A percentile compares a stretch with the other conserved stretches of the same genome.
Evolutionary conservation across 2,888 invertebrate genomes (phyloP).

Genomic region (Pheosia tremula): DNA sequence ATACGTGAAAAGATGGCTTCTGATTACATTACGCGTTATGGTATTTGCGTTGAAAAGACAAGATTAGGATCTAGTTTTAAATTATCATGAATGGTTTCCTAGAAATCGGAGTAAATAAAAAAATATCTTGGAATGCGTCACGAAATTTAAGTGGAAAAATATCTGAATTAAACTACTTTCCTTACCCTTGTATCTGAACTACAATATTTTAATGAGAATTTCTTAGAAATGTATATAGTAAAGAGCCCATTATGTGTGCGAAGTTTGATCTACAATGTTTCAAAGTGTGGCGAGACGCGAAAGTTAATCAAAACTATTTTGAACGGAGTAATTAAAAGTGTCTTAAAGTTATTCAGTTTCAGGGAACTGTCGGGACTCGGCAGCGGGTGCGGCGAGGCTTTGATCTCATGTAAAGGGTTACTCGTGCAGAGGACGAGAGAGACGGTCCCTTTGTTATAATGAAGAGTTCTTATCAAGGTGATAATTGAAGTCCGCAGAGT

Average conservation of each 20-base stretch:
- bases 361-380: slow-evolving; percentile 4
- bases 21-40: background rate
- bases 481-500: too few species aligned
- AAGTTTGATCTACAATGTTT: slow-evolving; percentile 7
- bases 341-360: slow-evolving; percentile 11
- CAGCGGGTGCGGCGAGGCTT: background rate
- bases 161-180: too few species aligned
- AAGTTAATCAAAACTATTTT: slow-evolving; percentile 20
- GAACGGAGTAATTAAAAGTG: slow-evolving; percentile 17
- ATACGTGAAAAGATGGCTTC: background rate
- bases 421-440: background rate
- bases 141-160: too few species aligned
- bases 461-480: too few species aligned
- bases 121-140: too few species aligned
- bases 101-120: too few species aligned
- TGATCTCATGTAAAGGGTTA: slow-evolving; percentile 3
- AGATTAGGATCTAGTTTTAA: too few species aligned
- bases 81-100: too few species aligned
- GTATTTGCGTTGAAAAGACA: background rate
- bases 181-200: background rate
- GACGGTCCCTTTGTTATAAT: too few species aligned
- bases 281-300: slow-evolving; percentile 4
- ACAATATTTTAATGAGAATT: slow-evolving; percentile 1
- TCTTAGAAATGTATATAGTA: slow-evolving; percentile 1
- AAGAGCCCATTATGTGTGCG: slow-evolving; percentile 4